phyloP scores from a whole-genome alignment of 2,888 invertebrate species.

The Aphidius colemani region DNA sequence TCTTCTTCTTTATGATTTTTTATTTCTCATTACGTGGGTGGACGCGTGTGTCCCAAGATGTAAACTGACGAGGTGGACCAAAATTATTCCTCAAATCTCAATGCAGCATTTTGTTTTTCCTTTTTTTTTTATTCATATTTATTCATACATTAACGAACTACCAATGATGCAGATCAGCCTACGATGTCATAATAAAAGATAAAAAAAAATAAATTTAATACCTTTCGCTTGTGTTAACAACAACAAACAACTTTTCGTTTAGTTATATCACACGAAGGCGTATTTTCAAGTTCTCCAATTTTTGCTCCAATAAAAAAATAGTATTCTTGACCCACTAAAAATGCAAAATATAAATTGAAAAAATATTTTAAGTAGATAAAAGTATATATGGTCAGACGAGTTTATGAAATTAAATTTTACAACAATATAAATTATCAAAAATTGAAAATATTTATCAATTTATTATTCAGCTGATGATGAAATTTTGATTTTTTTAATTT shows the following conservation, averaged over 20 bases:
- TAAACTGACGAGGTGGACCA: not conserved
- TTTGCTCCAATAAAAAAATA: not conserved
- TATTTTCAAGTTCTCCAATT: not conserved
- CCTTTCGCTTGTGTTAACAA: not conserved
- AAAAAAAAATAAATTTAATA: no score
- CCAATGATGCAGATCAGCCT: conserved; percentile 14
- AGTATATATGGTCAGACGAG: no score
- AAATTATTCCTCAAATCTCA: not conserved
- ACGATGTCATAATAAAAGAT: not conserved
- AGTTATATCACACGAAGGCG: no score
- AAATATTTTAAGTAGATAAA: no score
- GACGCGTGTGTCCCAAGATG: conserved; percentile 4
- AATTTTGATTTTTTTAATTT: not conserved
- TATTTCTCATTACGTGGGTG: conserved; percentile 1
- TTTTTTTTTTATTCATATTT: no score
- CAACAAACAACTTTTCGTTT: not conserved
- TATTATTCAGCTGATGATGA: not conserved
- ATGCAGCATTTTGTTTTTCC: not conserved
- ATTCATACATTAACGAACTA: not conserved
- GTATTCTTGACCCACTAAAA: no score
- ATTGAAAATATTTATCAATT: conserved; percentile 4
- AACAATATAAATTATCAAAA: conserved; percentile 3
- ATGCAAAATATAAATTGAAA: no score
- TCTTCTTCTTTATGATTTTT: not conserved
- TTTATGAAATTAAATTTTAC: not conserved